Percentiles rank a stretch among this genome's conserved stretches.
Evolutionary conservation across 2,113 vertebrate species (phyloP).

Genomic region (Craseonycteris thonglongyai): DNA sequence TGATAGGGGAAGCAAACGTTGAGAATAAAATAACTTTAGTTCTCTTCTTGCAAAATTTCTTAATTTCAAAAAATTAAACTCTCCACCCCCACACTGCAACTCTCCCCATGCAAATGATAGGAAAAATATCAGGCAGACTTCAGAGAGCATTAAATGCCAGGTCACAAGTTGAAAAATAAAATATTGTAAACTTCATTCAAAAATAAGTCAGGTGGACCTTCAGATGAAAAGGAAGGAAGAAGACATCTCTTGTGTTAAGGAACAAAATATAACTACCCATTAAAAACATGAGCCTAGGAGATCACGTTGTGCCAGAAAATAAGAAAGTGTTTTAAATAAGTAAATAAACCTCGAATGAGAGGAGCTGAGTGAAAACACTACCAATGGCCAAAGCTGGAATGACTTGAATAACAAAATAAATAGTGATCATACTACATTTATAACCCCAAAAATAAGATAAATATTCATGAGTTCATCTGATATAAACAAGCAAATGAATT

Average conservation of each 20-base stretch:
- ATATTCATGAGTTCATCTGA: background rate
- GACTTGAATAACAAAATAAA: constrained; percentile 11
- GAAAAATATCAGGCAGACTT: background rate
- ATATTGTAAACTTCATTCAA: background rate
- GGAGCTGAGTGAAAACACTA: background rate
- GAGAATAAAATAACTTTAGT: background rate
- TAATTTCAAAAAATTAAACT: background rate
- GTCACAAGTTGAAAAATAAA: background rate
- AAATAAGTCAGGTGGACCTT: background rate
- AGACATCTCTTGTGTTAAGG: background rate
- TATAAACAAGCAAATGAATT: background rate
- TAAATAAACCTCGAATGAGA: background rate
- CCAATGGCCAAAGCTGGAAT: background rate
- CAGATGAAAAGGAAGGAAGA: background rate
- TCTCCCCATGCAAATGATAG: background rate
- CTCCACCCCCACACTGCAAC: background rate
- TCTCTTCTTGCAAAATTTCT: background rate
- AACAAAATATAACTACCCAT: background rate
- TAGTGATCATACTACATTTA: background rate
- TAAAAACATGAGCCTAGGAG: background rate
- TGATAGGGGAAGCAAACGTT: background rate
- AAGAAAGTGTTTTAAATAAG: background rate
- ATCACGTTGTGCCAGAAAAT: background rate
- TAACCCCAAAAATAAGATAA: background rate
- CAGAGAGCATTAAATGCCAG: background rate